Percentiles rank a stretch among this genome's conserved stretches.
phyloP scores from a whole-genome alignment of 2,797 vertebrate genomes.

The Ataeniobius toweri region DNA sequence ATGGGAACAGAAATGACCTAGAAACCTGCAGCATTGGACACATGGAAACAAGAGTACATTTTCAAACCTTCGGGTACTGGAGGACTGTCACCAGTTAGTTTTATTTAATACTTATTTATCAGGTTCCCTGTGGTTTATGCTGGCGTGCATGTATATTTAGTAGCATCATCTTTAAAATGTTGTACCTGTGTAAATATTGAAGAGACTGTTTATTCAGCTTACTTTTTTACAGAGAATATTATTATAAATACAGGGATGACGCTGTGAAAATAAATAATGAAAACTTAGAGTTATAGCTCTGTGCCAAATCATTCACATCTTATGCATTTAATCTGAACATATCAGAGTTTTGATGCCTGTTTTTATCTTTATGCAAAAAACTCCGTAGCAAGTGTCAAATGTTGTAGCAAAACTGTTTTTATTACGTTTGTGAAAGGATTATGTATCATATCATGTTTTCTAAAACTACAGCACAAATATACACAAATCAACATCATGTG shows the following conservation, averaged over 20 bases:
- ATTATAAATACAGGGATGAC: background rate
- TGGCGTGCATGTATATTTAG: background rate
- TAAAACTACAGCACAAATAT: constrained; percentile 40
- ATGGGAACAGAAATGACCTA: too few relatives aligned
- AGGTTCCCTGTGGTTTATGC: constrained; percentile 28
- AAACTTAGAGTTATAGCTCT: constrained; percentile 23
- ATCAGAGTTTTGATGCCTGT: constrained; percentile 1
- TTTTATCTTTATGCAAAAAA: constrained; percentile 52
- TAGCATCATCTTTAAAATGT: constrained; percentile 14
- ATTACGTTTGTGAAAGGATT: constrained; percentile 8
- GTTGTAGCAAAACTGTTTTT: background rate
- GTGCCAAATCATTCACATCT: constrained; percentile 4
- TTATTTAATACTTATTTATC: background rate
- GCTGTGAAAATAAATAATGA: background rate
- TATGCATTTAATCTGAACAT: constrained; percentile 33
- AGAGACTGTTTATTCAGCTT: background rate
- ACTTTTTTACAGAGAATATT: background rate
- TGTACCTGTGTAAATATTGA: background rate
- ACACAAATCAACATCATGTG: background rate
- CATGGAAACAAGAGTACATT: background rate
- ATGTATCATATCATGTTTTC: constrained; percentile 31
- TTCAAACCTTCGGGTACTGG: background rate
- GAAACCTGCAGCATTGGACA: background rate
- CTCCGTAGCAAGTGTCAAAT: constrained; percentile 35
- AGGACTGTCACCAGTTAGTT: background rate